These are phyloP conservation scores for Mirounga angustirostris DNA, from an alignment of 2,113 vertebrate species.

Conservation along the genomic window DNA sequence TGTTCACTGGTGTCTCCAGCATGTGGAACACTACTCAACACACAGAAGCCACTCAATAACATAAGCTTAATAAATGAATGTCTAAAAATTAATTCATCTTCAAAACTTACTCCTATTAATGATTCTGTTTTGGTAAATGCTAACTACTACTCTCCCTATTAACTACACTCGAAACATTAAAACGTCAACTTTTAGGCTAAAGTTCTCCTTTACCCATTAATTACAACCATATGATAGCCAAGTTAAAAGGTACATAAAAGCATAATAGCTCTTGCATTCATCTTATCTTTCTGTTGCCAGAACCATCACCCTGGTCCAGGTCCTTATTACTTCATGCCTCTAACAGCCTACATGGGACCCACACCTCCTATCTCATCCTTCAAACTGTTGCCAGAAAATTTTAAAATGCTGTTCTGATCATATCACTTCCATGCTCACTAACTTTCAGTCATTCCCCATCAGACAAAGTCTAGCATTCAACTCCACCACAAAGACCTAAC, in stretches of 20 bases:
- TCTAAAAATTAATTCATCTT: slow-evolving; percentile 4
- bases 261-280: neutral
- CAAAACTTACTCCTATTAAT: slow-evolving; percentile 18
- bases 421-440: neutral
- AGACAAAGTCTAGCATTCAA: neutral
- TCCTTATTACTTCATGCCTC: neutral
- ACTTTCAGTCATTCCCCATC: neutral
- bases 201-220: neutral
- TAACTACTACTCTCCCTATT: neutral
- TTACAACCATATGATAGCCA: neutral
- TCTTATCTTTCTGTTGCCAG: neutral
- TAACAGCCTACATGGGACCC: neutral
- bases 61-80: neutral
- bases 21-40: neutral
- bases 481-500: neutral
- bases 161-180: neutral
- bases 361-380: neutral
- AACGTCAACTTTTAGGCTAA: neutral
- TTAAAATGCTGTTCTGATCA: neutral
- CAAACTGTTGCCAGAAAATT: neutral
- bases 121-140: neutral
- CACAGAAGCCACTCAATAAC: neutral
- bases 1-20: neutral
- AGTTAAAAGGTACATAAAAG: neutral
- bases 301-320: neutral